Conservation (phyloP, 2,888 invertebrate genomes). For the Eilema caniola region DNA sequence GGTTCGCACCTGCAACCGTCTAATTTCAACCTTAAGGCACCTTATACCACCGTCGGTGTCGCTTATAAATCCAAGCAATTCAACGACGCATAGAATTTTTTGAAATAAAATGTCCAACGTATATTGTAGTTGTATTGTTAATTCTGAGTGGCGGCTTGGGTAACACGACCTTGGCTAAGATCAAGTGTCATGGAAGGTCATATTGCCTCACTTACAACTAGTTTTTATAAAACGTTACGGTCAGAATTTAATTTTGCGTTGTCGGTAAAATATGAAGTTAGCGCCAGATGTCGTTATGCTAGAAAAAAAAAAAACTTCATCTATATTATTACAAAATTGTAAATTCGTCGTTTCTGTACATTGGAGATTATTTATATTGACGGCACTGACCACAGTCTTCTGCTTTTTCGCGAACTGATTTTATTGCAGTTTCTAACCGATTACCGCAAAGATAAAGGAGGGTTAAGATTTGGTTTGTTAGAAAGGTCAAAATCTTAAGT, state of each 20-base stretch:
- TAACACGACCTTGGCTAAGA: slow-evolving; percentile 53
- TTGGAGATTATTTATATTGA: too few species aligned
- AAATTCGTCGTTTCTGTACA: too few species aligned
- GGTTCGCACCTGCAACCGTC: background rate
- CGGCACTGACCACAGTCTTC: too few species aligned
- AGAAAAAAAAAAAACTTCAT: background rate
- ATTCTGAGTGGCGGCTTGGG: slow-evolving; percentile 33
- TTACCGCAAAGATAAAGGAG: too few species aligned
- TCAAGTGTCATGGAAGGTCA: slow-evolving; percentile 55
- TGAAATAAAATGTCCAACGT: slow-evolving; percentile 10
- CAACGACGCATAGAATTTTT: background rate
- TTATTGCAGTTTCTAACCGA: too few species aligned
- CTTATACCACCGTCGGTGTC: too few species aligned
- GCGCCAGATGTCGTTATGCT: background rate
- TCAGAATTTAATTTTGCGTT: slow-evolving; percentile 17
- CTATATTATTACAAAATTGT: background rate
- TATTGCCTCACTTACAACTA: slow-evolving; percentile 32
- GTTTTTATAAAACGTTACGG: slow-evolving; percentile 38
- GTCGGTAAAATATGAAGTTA: background rate
- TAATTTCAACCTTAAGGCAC: background rate
- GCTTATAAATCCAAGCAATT: background rate
- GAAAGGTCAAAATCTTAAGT: too few species aligned
- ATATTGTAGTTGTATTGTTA: slow-evolving; percentile 31
- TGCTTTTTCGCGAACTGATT: too few species aligned
- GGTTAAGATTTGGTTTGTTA: too few species aligned